Percentiles rank a stretch among this genome's conserved stretches.
These are phyloP conservation scores for Drosophila burlai DNA, from an alignment of 1,140 invertebrate species.

Conservation along the genomic window DNA sequence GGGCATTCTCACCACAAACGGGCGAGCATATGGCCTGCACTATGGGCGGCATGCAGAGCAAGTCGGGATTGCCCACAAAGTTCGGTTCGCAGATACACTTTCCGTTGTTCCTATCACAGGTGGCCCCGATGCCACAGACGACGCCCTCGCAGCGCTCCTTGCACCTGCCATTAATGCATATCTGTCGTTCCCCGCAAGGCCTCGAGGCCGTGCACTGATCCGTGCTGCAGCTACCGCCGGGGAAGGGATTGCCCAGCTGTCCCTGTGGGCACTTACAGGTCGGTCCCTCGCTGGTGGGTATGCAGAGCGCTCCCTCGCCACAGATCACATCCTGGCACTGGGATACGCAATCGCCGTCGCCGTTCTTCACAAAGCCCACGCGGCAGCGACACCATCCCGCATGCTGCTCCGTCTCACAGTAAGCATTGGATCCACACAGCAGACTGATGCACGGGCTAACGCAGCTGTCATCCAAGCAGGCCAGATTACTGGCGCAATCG, in stretches of 20 bases:
- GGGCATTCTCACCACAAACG: conserved; percentile 92
- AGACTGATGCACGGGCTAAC: conserved; percentile 92
- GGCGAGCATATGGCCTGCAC: conserved; percentile 92
- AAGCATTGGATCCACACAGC: conserved; percentile 93
- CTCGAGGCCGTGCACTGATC: conserved; percentile 92
- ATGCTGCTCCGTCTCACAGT: conserved; percentile 95
- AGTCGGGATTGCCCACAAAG: conserved; percentile 94
- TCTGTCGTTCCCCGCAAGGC: conserved; percentile 91
- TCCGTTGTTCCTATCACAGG: conserved; percentile 91
- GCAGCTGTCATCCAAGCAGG: conserved; percentile 91
- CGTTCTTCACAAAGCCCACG: conserved; percentile 91
- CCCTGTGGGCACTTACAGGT: conserved; percentile 95
- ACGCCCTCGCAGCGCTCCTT: conserved; percentile 93
- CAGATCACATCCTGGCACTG: conserved; percentile 93
- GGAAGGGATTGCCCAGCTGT: conserved; percentile 95
- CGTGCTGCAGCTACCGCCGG: conserved; percentile 92
- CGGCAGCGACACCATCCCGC: conserved; percentile 94
- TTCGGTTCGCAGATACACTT: conserved; percentile 94
- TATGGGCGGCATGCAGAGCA: conserved; percentile 95
- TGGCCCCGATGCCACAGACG: conserved; percentile 92
- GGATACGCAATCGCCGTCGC: conserved; percentile 92
- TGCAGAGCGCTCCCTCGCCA: conserved; percentile 93
- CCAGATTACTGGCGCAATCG: conserved; percentile 92
- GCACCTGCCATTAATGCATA: conserved; percentile 94
- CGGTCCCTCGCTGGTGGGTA: conserved; percentile 93